Conservation (phyloP, 1,140 invertebrate species). For the Neodiprion pinetum region DNA sequence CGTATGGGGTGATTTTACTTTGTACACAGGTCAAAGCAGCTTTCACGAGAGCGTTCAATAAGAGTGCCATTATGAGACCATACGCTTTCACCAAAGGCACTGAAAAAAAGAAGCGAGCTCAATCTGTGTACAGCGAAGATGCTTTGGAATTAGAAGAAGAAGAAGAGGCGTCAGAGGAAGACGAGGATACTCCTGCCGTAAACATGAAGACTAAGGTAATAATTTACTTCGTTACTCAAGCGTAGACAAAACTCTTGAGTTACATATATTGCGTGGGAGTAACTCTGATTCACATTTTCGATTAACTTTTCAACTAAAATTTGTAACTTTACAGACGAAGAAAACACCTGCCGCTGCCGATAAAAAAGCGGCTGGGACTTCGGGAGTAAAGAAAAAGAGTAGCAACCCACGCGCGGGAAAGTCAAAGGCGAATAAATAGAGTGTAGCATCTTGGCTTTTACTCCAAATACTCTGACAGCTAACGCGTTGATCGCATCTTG, state of each 20-base stretch:
- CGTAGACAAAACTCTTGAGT: slow-evolving; percentile 15
- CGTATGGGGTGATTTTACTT: slow-evolving; percentile 12
- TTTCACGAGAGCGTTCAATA: slow-evolving; percentile 92
- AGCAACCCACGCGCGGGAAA: slow-evolving; percentile 6
- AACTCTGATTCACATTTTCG: slow-evolving; percentile 6
- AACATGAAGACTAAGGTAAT: slow-evolving; percentile 84
- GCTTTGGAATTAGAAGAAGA: slow-evolving; percentile 58
- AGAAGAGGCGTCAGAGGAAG: slow-evolving; percentile 60
- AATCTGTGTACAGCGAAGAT: slow-evolving; percentile 53
- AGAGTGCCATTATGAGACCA: slow-evolving; percentile 74
- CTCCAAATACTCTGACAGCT: too few species aligned
- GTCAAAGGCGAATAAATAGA: too few species aligned
- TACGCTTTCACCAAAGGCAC: slow-evolving; percentile 69
- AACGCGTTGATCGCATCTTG: too few species aligned
- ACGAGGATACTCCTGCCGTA: slow-evolving; percentile 71
- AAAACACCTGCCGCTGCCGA: slow-evolving; percentile 37
- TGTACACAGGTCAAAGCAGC: slow-evolving; percentile 82
- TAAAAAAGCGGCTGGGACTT: slow-evolving; percentile 13
- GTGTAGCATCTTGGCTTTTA: too few species aligned
- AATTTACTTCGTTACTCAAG: slow-evolving; percentile 23
- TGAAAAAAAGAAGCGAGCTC: slow-evolving; percentile 65
- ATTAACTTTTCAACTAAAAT: slow-evolving; percentile 12
- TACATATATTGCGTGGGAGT: slow-evolving; percentile 10
- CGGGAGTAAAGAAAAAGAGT: slow-evolving; percentile 22
- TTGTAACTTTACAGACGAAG: slow-evolving; percentile 47